A percentile compares a stretch with the other conserved stretches of the same genome.
Evolutionary conservation across 2,113 vertebrate genomes (phyloP).

Genomic region (Asarcornis scutulata): DNA sequence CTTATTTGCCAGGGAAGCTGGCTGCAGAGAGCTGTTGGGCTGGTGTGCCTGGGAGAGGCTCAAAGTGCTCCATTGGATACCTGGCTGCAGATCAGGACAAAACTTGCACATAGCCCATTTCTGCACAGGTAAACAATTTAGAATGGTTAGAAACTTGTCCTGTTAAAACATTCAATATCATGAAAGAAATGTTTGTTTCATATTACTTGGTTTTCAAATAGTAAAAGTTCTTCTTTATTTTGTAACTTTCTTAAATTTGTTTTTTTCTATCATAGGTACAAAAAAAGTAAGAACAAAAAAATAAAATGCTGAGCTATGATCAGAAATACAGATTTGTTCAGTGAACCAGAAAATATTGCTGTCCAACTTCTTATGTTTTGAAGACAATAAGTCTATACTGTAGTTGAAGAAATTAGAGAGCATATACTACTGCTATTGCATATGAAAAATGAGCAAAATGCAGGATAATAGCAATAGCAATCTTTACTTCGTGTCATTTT

Average conservation of each 20-base stretch:
- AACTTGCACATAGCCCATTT: not conserved
- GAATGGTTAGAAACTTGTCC: not conserved
- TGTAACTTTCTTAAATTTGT: not conserved
- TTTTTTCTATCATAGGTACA: not conserved
- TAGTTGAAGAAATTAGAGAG: not conserved
- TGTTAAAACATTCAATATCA: not conserved
- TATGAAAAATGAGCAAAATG: not conserved
- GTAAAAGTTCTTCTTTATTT: not conserved
- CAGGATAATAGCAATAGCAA: not conserved
- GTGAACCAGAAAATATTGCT: not conserved
- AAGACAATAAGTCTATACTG: not conserved
- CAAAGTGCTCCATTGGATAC: not conserved
- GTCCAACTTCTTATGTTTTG: not conserved
- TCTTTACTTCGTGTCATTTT: not conserved
- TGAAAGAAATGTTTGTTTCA: not conserved
- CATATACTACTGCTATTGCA: not conserved
- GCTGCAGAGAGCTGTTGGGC: not conserved
- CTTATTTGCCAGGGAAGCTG: not conserved
- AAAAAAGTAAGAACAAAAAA: not conserved
- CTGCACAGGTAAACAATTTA: not conserved
- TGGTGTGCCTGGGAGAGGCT: not conserved
- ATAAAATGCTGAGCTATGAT: not conserved
- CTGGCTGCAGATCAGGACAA: not conserved
- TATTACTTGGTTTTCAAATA: not conserved
- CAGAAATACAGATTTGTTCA: not conserved